Base-by-base conservation (phyloP, 2,797 vertebrate genomes). In the Enteromius treurensis region DNA sequence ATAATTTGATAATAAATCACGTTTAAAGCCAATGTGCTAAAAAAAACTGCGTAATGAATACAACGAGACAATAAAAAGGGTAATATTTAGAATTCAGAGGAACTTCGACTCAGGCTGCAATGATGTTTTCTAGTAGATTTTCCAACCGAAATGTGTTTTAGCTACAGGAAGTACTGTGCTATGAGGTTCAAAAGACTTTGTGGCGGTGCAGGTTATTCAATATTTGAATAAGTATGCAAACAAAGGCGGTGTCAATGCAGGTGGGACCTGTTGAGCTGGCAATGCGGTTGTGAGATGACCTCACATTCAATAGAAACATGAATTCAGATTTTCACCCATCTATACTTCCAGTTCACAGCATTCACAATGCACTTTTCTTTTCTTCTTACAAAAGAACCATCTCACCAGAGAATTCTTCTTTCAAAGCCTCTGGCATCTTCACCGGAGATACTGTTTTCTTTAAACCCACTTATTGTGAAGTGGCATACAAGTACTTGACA, bases 221-320 rank as follows among this genome's bases (percentile, higher is more conserved):
- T 89, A 84, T 86, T 85, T 87, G 40, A 19, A 53, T 67, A 73
- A 23, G 17, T 65, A 77, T n/a, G 75, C 80, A 81, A 83, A 87
- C 70, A 86, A 83, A 85, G 21, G 29, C 21, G 23, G 7, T 77
- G 34, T 21, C 53, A 64, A 14, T 82, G 34, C 76, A 82, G 49
- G 69, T 55, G 68, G 51, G 55, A 81, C 60, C 2, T n/a, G 7
- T 14, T 62, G 69, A 87, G 58, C 58, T 78, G 75, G 47, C 71
- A 37, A 68, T 15, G 64, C 19, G 1, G 23, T 53, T 65, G 47
- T 29, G 55, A 40, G 40, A 49, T 75, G 51, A 26, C 51, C 32
- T 82, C 42, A 67, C 26, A n/a, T 40, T 51, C 53, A 49, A 53
- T 13, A 19, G 37, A 73, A 60, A 67, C 4, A 68, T 55, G 2